Evolutionary conservation across 2,113 vertebrate genomes (phyloP), one percentile per base, ranked within the genome.

Genomic region (Rhombomys opimus): DNA sequence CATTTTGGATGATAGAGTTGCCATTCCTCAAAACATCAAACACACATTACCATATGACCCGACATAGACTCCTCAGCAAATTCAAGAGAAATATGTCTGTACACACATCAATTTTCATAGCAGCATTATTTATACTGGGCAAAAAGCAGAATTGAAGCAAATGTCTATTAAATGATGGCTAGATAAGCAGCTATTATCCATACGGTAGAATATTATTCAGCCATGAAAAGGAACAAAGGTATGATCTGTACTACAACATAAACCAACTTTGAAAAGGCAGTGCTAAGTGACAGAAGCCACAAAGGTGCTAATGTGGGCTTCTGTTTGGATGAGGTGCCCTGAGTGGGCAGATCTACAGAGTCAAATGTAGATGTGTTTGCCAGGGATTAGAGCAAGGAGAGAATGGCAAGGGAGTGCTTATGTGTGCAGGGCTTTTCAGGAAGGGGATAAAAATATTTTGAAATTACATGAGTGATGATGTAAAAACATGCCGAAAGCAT

Each of bases 191-290:
- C 23, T 1, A 14, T 1, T 59, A 2, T 13, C 61, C 4, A 3
- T 4, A 2, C 52, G 0, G 0, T 7, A 57, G 90, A 73, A 18
- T 54, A 11, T 70, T 32, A 30, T 2, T 93, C 30, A 3, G 22
- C 87, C 76, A 0, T 0, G 20, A 67, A 68, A 52, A 91, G 82
- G 17, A 63, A 32, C 1, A 38, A 52, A 3, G 50, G 14, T 2
- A 35, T 2, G 23, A 72, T 12, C 7, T 9, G 0, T 2, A 14
- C 3, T 12, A 41, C 0, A 22, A 2, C 14, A 0, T 20, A 57
- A 46, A 52, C 52, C n/a, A 63, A 63, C 2, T 2, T 50, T 27
- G 72, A n/a, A 35, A 20, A 46, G 46, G 1, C 7, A 32, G 46
- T 10, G 15, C 30, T 35, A 7, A 73, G 59, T 17, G 38, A 54